phyloP scores from a whole-genome alignment of 1,140 invertebrate genomes.

The Nebria ingens region DNA sequence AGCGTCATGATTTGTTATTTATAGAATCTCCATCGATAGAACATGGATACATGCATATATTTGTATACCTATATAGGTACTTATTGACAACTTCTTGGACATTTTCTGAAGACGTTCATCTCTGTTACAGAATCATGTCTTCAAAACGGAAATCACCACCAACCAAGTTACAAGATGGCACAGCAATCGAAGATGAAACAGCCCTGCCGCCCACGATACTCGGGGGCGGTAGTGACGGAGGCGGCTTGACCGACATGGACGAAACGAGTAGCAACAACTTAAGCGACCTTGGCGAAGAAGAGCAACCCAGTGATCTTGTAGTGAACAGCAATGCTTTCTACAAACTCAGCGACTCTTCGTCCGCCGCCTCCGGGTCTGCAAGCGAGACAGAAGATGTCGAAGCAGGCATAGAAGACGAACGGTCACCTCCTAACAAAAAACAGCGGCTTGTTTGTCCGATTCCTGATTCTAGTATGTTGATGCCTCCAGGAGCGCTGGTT shows the following conservation, averaged over 20 bases:
- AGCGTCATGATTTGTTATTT: slow-evolving; percentile 12
- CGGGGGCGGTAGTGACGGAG: slow-evolving; percentile 31
- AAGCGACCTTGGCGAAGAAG: slow-evolving; percentile 37
- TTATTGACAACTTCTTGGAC: slow-evolving; percentile 14
- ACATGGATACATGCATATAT: slow-evolving; percentile 21
- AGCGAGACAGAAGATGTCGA: slow-evolving; percentile 49
- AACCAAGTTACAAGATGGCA: slow-evolving; percentile 77
- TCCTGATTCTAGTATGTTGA: not conserved
- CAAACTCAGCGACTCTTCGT: slow-evolving; percentile 46
- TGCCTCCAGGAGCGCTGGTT: not conserved
- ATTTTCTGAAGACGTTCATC: slow-evolving; percentile 12
- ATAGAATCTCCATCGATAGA: too few relatives aligned
- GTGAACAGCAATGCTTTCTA: slow-evolving; percentile 35
- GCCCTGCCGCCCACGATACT: slow-evolving; percentile 27
- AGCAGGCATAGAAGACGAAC: slow-evolving; percentile 42
- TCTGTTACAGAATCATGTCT: slow-evolving; percentile 76
- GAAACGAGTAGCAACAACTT: slow-evolving; percentile 35
- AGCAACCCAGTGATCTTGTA: slow-evolving; percentile 23
- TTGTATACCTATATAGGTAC: slow-evolving; percentile 20
- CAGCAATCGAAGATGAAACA: slow-evolving; percentile 38
- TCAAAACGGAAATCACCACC: slow-evolving; percentile 88
- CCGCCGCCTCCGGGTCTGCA: slow-evolving; percentile 39
- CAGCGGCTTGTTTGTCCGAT: slow-evolving; percentile 23
- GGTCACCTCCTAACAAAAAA: slow-evolving; percentile 30
- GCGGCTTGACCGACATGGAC: slow-evolving; percentile 33